Conservation (phyloP, 2,113 vertebrate species). For the Siniperca chuatsi region DNA sequence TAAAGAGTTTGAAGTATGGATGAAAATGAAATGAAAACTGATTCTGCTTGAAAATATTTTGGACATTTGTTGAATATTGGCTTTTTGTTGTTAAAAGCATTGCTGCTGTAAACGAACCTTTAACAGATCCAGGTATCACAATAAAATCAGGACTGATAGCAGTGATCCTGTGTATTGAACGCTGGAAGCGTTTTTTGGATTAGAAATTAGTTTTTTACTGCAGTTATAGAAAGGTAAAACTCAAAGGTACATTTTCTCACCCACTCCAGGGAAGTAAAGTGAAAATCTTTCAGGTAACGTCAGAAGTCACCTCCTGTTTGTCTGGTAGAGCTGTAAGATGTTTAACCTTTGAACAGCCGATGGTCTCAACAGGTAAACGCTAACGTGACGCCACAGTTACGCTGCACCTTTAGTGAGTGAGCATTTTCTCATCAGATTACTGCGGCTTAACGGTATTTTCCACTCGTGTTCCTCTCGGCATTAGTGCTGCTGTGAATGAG, state of each 20-base stretch:
- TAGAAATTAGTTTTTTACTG: too few relatives aligned
- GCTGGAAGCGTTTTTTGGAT: not conserved
- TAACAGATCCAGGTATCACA: not conserved
- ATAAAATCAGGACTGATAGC: not conserved
- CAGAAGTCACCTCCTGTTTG: not conserved
- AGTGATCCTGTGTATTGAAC: not conserved
- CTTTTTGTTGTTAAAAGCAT: not conserved
- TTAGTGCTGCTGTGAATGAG: conserved; percentile 38
- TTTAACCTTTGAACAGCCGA: not conserved
- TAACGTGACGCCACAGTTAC: not conserved
- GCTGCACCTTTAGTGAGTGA: too few relatives aligned
- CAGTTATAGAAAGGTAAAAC: not conserved
- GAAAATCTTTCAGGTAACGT: too few relatives aligned
- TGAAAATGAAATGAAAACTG: too few relatives aligned
- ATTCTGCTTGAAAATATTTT: not conserved
- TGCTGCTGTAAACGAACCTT: not conserved
- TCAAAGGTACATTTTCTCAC: not conserved
- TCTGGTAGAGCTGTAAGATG: not conserved
- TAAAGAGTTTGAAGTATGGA: too few relatives aligned
- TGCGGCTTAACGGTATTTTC: not conserved
- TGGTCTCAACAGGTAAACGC: not conserved
- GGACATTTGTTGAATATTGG: not conserved
- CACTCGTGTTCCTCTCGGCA: not conserved
- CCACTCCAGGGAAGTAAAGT: not conserved
- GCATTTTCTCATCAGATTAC: conserved; percentile 13